These are phyloP conservation scores for Otolemur crassicaudatus DNA, from an alignment of 2,797 vertebrate species.

Conservation along the genomic window DNA sequence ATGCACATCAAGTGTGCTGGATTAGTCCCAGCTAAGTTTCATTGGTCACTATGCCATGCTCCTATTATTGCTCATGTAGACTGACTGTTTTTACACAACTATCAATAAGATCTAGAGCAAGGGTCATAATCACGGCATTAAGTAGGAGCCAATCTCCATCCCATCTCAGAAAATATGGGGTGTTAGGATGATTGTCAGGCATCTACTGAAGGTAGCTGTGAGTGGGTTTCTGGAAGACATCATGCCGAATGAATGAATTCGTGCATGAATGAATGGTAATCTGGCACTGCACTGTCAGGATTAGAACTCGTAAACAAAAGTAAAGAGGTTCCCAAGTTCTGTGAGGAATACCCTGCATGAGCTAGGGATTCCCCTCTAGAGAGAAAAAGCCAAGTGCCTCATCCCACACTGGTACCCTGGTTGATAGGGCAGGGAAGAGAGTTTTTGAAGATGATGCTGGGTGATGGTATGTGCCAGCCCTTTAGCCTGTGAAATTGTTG, in stretches of 20 bases:
- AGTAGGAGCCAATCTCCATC: neutral
- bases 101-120: neutral
- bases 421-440: neutral
- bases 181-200: neutral
- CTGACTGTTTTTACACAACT: neutral
- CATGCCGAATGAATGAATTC: neutral
- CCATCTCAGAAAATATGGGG: neutral
- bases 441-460: neutral
- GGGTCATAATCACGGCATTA: neutral
- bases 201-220: neutral
- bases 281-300: neutral
- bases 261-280: neutral
- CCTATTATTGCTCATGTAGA: neutral
- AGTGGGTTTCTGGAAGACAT: neutral
- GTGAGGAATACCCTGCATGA: neutral
- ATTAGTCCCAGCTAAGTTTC: neutral
- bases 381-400: neutral
- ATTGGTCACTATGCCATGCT: too few relatives aligned
- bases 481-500: neutral
- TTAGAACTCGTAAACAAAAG: neutral
- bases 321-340: neutral
- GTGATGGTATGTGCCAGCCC: neutral
- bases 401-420: neutral
- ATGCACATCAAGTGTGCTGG: neutral
- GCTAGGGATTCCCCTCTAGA: neutral